Base-by-base conservation (phyloP, 2,888 invertebrate genomes). In the Candidula unifasciata region DNA sequence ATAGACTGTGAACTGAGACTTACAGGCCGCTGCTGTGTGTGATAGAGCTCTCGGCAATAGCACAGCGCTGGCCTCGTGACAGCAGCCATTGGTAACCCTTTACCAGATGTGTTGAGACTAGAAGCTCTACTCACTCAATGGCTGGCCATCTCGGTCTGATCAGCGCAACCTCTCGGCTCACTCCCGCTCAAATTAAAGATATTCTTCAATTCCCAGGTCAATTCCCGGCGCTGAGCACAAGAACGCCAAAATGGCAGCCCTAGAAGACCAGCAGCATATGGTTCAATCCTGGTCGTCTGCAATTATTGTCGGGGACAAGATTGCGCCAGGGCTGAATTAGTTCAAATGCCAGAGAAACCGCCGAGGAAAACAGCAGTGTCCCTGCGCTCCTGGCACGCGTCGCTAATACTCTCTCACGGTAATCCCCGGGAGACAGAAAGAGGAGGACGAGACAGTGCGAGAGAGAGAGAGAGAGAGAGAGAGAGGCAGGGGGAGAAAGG, bases 181-280 rank as follows among this genome's bases (percentile, higher is more conserved):
- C 30, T 68, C 33, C 52, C 18, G 69, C 69, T 80, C 80, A 80
- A 80, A 69, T 79, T 79, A 79, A 80, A 13, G 30, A 80, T 13
- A 68, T 69, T 69, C 80, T 52, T n/a, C 3, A 24, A 66, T 16
- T 69, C 80, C 80, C 80, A 10, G 27, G 80, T 27, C 69, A 69
- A 21, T 80, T 54, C 13, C 30, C 30, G 37, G 64, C 74, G 37
- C 44, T 33, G 33, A 37, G 66, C 35, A 37, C 74, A 74, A 81
- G 74, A 64, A 64, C 71, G 44, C 64, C 44, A 60, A 74, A 82
- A 76, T 64, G 64, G 76, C 30, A 8, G 82, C 69, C n/a, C 69
- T 27, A 27, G 30, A 30, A 80, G 80, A 69, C 69, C 54, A 80
- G 44, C 27, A 69, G 80, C 80, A 80, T 80, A 80, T 80, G 80